Evolutionary conservation across 2,797 vertebrate species (phyloP).

Genomic region (Clamator glandarius): DNA sequence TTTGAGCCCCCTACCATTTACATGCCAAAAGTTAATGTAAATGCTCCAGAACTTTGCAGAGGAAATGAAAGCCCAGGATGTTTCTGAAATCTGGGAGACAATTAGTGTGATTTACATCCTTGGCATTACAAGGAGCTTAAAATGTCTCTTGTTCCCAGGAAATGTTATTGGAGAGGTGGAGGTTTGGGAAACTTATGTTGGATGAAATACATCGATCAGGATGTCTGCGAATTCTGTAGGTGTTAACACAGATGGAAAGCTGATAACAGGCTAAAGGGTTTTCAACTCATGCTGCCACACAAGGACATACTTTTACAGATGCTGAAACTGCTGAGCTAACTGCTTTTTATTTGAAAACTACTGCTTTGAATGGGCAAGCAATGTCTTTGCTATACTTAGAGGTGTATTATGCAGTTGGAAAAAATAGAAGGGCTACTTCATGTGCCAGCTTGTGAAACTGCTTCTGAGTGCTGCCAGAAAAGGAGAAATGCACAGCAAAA

Average conservation of each 20-base stretch:
- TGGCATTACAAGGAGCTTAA: conserved; percentile 55
- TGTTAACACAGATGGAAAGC: conserved; percentile 53
- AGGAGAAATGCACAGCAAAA: neutral
- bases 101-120: conserved; percentile 77
- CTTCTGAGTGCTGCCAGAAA: conserved; percentile 30
- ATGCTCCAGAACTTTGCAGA: conserved; percentile 44
- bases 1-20: conserved; percentile 40
- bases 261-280: conserved; percentile 38
- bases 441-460: conserved; percentile 54
- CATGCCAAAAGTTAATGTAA: conserved; percentile 67
- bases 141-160: conserved; percentile 55
- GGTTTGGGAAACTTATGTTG: conserved; percentile 43
- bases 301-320: conserved; percentile 47
- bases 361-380: conserved; percentile 28
- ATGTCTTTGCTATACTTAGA: conserved; percentile 52
- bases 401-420: conserved; percentile 46
- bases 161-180: neutral
- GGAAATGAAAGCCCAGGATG: conserved; percentile 70
- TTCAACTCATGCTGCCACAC: conserved; percentile 24
- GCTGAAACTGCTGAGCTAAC: conserved; percentile 25
- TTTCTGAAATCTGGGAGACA: conserved; percentile 63
- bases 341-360: conserved; percentile 5
- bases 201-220: conserved; percentile 42
- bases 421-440: conserved; percentile 48
- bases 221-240: neutral